Base-by-base conservation (phyloP, 2,113 vertebrate genomes). In the Tachysurus fulvidraco region DNA sequence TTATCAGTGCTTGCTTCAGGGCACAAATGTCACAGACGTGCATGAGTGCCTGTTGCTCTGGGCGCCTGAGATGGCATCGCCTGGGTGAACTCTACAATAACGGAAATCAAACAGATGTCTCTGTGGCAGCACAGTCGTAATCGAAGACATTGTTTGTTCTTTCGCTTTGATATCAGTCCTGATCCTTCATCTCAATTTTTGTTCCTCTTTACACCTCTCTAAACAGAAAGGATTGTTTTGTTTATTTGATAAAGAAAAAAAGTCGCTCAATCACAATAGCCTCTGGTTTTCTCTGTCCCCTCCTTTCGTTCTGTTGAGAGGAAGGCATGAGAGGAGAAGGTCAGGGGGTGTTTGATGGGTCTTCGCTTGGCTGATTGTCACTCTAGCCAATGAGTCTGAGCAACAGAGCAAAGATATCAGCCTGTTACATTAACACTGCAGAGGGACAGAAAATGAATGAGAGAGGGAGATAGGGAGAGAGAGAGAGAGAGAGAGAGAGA, bases 321-420 rank as follows among this genome's bases (percentile, higher is more conserved):
- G 36, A 25, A 86, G 23, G 30, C 78, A 59, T 46, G 30, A 85
- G 84, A 83, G 65, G 55, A 77, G 52, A 82, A 50, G 52, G 79
- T 73, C 65, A 13, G 76, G 85, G 67, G 59, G 69, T 28, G 71
- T 82, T 83, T 87, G 69, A 54, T 64, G 71, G 71, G 57, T 62
- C 46, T 60, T 78, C 46, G 19, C 86, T 83, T 30, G 71, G 81
- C 46, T 17, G 25, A 77, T 41, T 67, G 86, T 83, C 71, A 71
- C 17, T 87, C 57, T n/a, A 62, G 46, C 59, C 71, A 55, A 55
- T 44, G 69, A 83, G n/a, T 83, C 69, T 64, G 71, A 83, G 67
- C 85, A 59, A 46, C 60, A 83, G 81, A 87, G 80, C 71, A 76
- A 57, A 83, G 86, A 87, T 87, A 87, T 87, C 80, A 77, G 46